Percentiles rank a stretch among this genome's conserved stretches.
phyloP scores from a whole-genome alignment of 2,113 vertebrate genomes.

The Pangasianodon hypophthalmus region DNA sequence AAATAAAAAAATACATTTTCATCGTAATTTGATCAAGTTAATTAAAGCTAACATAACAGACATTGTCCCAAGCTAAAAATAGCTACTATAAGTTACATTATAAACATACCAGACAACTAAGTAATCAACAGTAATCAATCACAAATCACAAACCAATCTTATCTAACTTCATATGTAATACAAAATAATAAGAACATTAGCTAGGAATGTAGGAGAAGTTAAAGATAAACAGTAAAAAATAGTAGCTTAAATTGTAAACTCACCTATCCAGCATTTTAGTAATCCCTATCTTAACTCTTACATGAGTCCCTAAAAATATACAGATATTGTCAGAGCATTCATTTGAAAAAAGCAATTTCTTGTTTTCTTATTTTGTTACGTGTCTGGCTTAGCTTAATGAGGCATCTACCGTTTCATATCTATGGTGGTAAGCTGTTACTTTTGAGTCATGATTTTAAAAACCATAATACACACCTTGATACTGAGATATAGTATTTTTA shows the following conservation, averaged over 20 bases:
- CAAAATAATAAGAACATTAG: neutral
- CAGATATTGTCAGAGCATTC: neutral
- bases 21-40: neutral
- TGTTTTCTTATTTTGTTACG: neutral
- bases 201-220: neutral
- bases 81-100: neutral
- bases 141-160: neutral
- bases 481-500: conserved; percentile 19
- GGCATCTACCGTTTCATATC: neutral
- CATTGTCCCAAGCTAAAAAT: neutral
- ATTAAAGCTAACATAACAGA: neutral
- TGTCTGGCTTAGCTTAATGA: neutral
- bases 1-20: neutral
- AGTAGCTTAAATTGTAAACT: neutral
- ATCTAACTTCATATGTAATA: neutral
- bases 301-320: neutral
- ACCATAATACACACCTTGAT: conserved; percentile 41
- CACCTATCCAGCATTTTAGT: neutral
- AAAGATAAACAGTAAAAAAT: neutral
- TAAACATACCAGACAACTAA: neutral
- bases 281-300: neutral
- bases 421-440: neutral
- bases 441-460: conserved; percentile 20
- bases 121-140: neutral
- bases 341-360: neutral